Evolutionary conservation across 2,888 invertebrate genomes (phyloP), one percentile per base, ranked within the genome.

Genomic region (Colletes collaris): DNA sequence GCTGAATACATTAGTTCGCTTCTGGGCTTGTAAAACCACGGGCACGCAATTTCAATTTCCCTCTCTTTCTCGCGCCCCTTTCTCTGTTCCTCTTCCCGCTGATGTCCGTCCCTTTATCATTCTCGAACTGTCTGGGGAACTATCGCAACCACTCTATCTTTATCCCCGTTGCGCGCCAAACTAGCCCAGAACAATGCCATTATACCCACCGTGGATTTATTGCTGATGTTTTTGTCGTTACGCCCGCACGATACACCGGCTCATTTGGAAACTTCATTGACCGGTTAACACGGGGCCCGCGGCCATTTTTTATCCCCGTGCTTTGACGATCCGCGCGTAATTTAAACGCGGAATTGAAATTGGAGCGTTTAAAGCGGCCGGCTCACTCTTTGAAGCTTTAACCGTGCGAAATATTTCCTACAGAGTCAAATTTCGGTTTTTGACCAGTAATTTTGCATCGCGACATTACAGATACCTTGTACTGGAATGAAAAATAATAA

Each of bases 221-320:
- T 81, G 87, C 85, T 75, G 76, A 74, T 86, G 87, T 87, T 89
- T 88, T 86, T 85, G 80, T 79, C 79, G 77, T 82, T 63, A 73
- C 79, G 72, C 65, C 59, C 77, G 71, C 72, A 76, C 63, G 70
- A 35, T 70, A 67, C 73, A 70, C 79, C 83, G 76, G 84, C 85
- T 89, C 88, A 89, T 89, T 89, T 87, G 84, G 84, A 89, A 89
- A 87, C 85, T 89, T 84, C 71, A 65, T 74, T 46, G 77, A 46
- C 62, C 66, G 79, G 75, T 76, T 83, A 79, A 76, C 81, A 44
- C 35, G 35, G 27, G 19, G 5, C 35, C 37, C 3, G 8, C 37
- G 8, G 46, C 46, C 40, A 10, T 52, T 49, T 52, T 70, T 62
- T 49, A 19, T 19, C 44, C 8, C 5, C 8, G 55, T 44, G 27